Base-by-base conservation (phyloP, 1,140 invertebrate species). In the Halictus rubicundus region DNA sequence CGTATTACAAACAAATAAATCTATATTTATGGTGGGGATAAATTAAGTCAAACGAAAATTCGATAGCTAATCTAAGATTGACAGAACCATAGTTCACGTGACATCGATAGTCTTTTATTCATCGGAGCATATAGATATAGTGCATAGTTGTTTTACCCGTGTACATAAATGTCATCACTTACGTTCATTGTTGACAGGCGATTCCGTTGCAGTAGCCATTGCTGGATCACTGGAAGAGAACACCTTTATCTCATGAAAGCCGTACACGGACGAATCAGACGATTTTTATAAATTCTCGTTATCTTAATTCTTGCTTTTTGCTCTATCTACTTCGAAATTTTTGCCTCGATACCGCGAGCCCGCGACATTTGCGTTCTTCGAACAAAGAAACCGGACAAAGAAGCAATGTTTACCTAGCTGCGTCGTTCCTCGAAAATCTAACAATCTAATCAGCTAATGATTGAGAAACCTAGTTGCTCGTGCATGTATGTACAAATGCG, bases 201-300 rank as follows among this genome's bases (percentile, higher is more conserved):
- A 85, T 57, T 91, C 85, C 21, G 88, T 65, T 79, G 81, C 84
- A 16, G 90, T 88, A 60, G 90, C 90, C 90, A 91, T 91, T 49
- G 72, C 52, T 23, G 49, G 72, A 8, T 73, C 39, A 39, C 83
- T 84, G 59, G 59, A 85, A 84, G 39, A 72, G 7, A 74, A 84
- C 57, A 68, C 23, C 37, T 59, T 14, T 21, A 54, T 61, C 65
- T 54, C 21, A 54, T 54, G 37, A 78, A 52, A 73, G 16, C 32
- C 6, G 39, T n/a, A 57, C 54, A 9, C n/a, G 9, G n/a, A n/a
- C 6, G 21, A 21, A 57, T 52, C 49, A 9, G 21, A n/a, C 16
- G 4, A 42, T 59, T 68, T 54, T 52, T 72, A 1, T 2, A 12
- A 8, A 65, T 21, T 42, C 52, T 19, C 46, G 32, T 37, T 12